These are phyloP conservation scores for Engystomops pustulosus DNA, from an alignment of 2,113 vertebrate genomes.

Conservation along the genomic window DNA sequence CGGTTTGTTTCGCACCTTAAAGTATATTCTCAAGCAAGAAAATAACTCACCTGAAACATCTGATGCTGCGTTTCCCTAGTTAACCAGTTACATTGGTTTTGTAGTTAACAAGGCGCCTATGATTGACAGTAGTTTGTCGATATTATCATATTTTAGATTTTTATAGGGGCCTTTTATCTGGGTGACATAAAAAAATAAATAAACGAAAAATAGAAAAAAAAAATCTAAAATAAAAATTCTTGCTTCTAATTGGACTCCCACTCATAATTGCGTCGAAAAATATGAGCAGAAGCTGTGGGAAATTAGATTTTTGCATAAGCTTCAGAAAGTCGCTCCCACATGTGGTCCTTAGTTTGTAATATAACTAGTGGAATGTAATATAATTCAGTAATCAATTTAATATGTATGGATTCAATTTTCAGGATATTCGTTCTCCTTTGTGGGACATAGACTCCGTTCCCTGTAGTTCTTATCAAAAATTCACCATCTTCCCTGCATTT, in stretches of 20 bases:
- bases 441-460: conserved; percentile 44
- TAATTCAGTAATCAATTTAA: conserved; percentile 46
- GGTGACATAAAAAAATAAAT: neutral
- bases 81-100: neutral
- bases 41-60: conserved; percentile 37
- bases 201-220: neutral
- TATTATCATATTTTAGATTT: conserved; percentile 42
- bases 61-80: conserved; percentile 1
- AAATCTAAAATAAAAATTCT: conserved; percentile 2
- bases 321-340: conserved; percentile 16
- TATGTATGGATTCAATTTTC: conserved; percentile 49
- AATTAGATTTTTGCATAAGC: conserved; percentile 28
- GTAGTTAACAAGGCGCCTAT: neutral
- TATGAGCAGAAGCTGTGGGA: conserved; percentile 17
- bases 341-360: conserved; percentile 33
- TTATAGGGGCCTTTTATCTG: neutral
- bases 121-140: conserved; percentile 21
- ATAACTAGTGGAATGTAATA: conserved; percentile 39
- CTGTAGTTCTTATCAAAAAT: conserved; percentile 54
- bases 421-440: conserved; percentile 41
- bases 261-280: conserved; percentile 32
- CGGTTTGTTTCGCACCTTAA: conserved; percentile 75
- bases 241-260: conserved; percentile 10
- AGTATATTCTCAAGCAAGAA: conserved; percentile 71
- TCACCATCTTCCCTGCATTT: conserved; percentile 54